phyloP scores from a whole-genome alignment of 2,797 vertebrate genomes.

The Parambassis ranga region DNA sequence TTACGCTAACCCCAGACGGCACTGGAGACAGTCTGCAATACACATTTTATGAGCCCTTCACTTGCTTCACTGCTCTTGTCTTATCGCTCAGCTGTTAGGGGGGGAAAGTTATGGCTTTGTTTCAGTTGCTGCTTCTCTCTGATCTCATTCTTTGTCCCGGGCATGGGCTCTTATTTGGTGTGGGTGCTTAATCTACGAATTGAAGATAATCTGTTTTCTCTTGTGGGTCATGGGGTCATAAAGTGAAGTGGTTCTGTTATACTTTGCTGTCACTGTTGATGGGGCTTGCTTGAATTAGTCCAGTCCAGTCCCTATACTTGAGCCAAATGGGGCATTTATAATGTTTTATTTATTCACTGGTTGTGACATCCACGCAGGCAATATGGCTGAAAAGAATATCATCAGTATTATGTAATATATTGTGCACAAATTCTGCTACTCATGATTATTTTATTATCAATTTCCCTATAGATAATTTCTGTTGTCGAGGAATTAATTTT shows the following conservation, averaged over 20 bases:
- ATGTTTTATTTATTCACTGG: background rate
- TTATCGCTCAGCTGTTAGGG: conserved; percentile 66
- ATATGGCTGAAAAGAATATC: background rate
- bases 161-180: conserved; percentile 21
- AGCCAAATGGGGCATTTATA: background rate
- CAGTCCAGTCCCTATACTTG: background rate
- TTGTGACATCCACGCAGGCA: background rate
- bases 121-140: conserved; percentile 42
- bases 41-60: conserved; percentile 80
- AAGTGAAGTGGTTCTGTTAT: conserved; percentile 8
- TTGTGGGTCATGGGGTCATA: conserved; percentile 1
- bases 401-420: background rate
- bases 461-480: too few species aligned
- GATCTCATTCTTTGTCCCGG: conserved; percentile 55
- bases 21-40: conserved; percentile 78
- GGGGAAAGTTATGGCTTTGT: conserved; percentile 63
- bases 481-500: too few species aligned
- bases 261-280: background rate
- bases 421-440: background rate
- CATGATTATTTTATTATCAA: background rate
- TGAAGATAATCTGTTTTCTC: conserved; percentile 41
- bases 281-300: background rate
- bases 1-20: conserved; percentile 74
- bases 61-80: conserved; percentile 65
- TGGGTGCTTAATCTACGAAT: conserved; percentile 41